Evolutionary conservation across 2,113 vertebrate genomes (phyloP), one percentile per base, ranked within the genome.

Genomic region (Phocoena sinus): DNA sequence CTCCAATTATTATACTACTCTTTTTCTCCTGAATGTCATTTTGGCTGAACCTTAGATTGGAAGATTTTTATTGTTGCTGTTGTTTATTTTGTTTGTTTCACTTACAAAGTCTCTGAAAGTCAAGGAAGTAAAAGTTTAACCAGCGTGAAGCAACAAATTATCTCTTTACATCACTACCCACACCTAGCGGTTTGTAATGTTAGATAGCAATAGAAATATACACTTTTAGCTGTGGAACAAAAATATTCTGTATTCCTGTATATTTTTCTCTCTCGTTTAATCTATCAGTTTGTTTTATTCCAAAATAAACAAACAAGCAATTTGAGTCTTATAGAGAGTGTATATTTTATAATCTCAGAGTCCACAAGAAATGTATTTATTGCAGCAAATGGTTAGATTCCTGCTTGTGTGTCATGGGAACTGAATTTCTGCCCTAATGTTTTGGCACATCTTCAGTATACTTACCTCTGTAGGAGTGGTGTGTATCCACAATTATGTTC

Each of bases 381-480:
- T 96, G 38, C 74, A 91, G 25, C 67, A 91, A 96, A 89, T 91
- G 74, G 87, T 85, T 95, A 50, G 80, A 97, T 96, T 97, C 70
- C 89, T 91, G 56, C 53, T 92, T 88, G 44, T 94, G 38, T 96
- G 74, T 90, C 90, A 89, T 93, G 97, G 94, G 74, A 97, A 98
- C 92, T 92, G 53, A 95, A 95, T 97, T 95, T 97, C 87, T 97
- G 92, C 63, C 81, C 80, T 95, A 97, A 96, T 85, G 84, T 96
- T 95, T 92, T 97, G 95, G 96, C 95, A 98, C 89, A 97, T 95
- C 97, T 92, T 98, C 95, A 96, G 87, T 95, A 94, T 96, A 96
- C 90, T 97, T 98, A 98, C 97, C 96, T 97, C 97, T 96, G 92
- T 97, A 96, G 94, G 94, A 97, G 47, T 96, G 94, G 96, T 96